A percentile compares a stretch with the other conserved stretches of the same genome.
Evolutionary conservation across 1,140 invertebrate genomes (phyloP).

Genomic region (Drosophila mauritiana): DNA sequence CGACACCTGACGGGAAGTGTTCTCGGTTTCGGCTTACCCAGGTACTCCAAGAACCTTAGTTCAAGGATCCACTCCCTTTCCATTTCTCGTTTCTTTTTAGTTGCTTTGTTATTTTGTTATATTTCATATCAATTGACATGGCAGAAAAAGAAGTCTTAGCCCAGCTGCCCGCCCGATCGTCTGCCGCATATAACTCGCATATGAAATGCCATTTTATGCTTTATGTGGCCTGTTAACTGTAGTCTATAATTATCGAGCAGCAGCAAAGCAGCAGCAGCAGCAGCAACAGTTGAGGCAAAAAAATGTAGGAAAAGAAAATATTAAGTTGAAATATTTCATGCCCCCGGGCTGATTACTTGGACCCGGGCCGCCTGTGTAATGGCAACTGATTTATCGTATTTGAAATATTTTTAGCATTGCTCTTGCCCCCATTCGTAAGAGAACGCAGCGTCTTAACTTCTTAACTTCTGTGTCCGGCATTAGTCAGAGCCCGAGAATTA

Average conservation of each 20-base stretch:
- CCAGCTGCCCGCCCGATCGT: slow-evolving; percentile 43
- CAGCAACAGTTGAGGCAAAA: neutral
- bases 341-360: slow-evolving; percentile 48
- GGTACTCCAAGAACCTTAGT: slow-evolving; percentile 6
- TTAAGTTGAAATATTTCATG: slow-evolving; percentile 66
- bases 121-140: slow-evolving; percentile 56
- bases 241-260: slow-evolving; percentile 66
- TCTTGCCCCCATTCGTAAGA: slow-evolving; percentile 7
- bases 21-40: neutral
- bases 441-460: neutral
- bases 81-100: neutral
- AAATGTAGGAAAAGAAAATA: slow-evolving; percentile 42
- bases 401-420: slow-evolving; percentile 65
- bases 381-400: slow-evolving; percentile 67
- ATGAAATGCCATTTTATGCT: slow-evolving; percentile 71
- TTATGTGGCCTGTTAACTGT: slow-evolving; percentile 69
- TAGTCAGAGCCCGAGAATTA: slow-evolving; percentile 43
- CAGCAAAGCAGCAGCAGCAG: slow-evolving; percentile 10
- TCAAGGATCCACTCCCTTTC: neutral
- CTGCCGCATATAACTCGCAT: slow-evolving; percentile 21
- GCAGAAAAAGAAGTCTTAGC: slow-evolving; percentile 11
- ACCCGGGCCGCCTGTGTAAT: slow-evolving; percentile 48
- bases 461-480: slow-evolving; percentile 20
- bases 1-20: slow-evolving; percentile 72
- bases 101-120: slow-evolving; percentile 16